Percentiles rank a stretch among this genome's conserved stretches.
Evolutionary conservation across 2,113 vertebrate species (phyloP).

Genomic region (Arenaria interpres): DNA sequence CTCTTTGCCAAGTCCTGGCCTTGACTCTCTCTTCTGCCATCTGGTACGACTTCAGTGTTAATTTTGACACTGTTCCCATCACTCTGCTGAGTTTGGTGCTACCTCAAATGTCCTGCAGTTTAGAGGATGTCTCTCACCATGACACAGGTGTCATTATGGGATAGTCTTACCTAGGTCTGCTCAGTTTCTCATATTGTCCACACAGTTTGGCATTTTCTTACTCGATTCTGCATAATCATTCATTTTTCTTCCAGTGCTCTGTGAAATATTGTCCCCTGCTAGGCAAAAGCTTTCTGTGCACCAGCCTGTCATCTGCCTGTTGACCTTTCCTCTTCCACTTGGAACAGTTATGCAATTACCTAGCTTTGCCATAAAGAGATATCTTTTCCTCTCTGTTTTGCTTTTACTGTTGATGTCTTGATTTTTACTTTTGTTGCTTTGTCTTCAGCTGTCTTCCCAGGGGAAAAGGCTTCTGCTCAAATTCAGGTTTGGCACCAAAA

Average conservation of each 20-base stretch:
- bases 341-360: conserved; percentile 7
- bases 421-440: not conserved
- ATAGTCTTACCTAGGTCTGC: not conserved
- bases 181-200: not conserved
- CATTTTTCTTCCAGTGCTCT: not conserved
- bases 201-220: not conserved
- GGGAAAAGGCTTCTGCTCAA: not conserved
- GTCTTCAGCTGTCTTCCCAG: not conserved
- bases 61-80: not conserved
- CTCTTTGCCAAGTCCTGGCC: conserved; percentile 38
- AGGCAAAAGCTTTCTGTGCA: not conserved
- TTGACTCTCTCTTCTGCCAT: conserved; percentile 51
- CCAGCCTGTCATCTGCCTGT: not conserved
- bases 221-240: not conserved
- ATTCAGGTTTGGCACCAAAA: not conserved
- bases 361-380: not conserved
- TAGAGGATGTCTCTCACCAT: not conserved
- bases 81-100: not conserved
- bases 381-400: not conserved
- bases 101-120: not conserved
- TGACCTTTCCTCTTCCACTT: conserved; percentile 45
- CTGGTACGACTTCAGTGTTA: conserved; percentile 49
- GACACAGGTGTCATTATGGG: not conserved
- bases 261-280: conserved; percentile 4
- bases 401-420: not conserved